Percentiles rank a stretch among this genome's conserved stretches.
phyloP scores from a whole-genome alignment of 2,797 vertebrate species.

The Paedocypris micromegethes region DNA sequence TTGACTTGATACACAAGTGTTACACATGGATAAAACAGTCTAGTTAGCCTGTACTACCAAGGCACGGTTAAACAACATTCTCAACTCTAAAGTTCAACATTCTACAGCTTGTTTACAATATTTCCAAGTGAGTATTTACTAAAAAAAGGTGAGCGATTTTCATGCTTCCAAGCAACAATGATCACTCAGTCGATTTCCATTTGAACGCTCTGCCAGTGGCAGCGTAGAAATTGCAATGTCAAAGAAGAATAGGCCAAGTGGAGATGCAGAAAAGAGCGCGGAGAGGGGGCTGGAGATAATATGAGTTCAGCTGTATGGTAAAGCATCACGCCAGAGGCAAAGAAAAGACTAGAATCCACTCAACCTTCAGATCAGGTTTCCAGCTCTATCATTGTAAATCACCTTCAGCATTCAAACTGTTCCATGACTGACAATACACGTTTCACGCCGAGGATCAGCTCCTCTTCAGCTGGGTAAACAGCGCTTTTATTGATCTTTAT shows the following conservation, averaged over 20 bases:
- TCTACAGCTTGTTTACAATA: not conserved
- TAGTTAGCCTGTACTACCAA: too few species aligned
- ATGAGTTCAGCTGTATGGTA: slow-evolving; percentile 21
- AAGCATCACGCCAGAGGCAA: slow-evolving; percentile 30
- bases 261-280: slow-evolving; percentile 17
- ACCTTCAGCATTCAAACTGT: slow-evolving; percentile 2
- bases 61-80: too few species aligned
- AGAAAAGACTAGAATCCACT: slow-evolving; percentile 37
- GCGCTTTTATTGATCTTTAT: too few species aligned
- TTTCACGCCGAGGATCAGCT: not conserved
- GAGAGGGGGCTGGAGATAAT: slow-evolving; percentile 15
- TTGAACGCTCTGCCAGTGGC: slow-evolving; percentile 25
- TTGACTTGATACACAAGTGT: too few species aligned
- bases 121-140: not conserved
- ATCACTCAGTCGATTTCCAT: slow-evolving; percentile 43
- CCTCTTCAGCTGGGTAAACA: too few species aligned
- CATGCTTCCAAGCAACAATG: slow-evolving; percentile 33
- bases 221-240: slow-evolving; percentile 35
- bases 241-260: slow-evolving; percentile 38
- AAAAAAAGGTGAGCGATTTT: slow-evolving; percentile 13
- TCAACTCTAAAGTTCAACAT: not conserved
- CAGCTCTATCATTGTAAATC: slow-evolving; percentile 11
- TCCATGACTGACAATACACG: slow-evolving; percentile 5
- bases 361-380: slow-evolving; percentile 19
- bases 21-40: too few species aligned